Evolutionary conservation across 2,797 vertebrate genomes (phyloP).

Genomic region (Typhlichthys eigenmanni): DNA sequence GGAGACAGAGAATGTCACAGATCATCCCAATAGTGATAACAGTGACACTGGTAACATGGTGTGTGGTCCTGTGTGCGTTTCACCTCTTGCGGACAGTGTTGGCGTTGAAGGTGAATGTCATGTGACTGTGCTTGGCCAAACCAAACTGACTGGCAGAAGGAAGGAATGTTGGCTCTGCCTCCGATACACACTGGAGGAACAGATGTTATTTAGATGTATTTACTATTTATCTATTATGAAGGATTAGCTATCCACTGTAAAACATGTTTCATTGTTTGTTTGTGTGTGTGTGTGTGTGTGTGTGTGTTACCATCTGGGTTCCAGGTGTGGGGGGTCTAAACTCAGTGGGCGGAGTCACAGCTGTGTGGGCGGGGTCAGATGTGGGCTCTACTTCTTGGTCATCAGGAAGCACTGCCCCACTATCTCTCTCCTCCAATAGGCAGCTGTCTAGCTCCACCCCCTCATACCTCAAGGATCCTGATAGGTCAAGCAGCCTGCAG

Average conservation of each 20-base stretch:
- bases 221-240: not conserved
- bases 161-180: slow-evolving; percentile 62
- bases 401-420: slow-evolving; percentile 55
- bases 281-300: slow-evolving; percentile 1
- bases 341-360: slow-evolving; percentile 48
- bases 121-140: slow-evolving; percentile 84
- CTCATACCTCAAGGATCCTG: slow-evolving; percentile 78
- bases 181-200: slow-evolving; percentile 70
- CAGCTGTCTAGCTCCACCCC: slow-evolving; percentile 85
- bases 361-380: slow-evolving; percentile 53
- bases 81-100: slow-evolving; percentile 83
- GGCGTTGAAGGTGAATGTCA: slow-evolving; percentile 84
- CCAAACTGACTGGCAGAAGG: slow-evolving; percentile 84
- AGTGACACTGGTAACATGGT: not conserved
- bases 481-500: slow-evolving; percentile 87
- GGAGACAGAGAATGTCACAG: not conserved
- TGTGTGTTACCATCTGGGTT: slow-evolving; percentile 52
- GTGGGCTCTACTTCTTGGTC: slow-evolving; percentile 67
- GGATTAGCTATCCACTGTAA: not conserved
- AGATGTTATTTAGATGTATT: not conserved
- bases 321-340: slow-evolving; percentile 48
- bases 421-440: slow-evolving; percentile 74
- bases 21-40: too few relatives aligned
- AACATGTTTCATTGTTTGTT: not conserved
- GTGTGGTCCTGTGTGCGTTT: slow-evolving; percentile 34